Base-by-base conservation (phyloP, 2,888 invertebrate species). In the Cyclophora punctaria region DNA sequence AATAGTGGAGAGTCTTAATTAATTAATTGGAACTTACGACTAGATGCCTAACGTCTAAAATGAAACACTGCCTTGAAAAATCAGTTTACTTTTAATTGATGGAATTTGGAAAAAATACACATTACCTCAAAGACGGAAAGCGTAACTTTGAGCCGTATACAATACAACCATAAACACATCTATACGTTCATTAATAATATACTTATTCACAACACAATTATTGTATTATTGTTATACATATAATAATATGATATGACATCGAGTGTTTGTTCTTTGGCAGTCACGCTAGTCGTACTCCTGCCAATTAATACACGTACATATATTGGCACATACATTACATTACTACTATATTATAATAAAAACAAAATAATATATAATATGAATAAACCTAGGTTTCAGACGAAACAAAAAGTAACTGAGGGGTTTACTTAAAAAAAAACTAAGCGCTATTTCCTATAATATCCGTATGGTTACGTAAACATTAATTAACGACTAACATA, bases 401-500 rank as follows among this genome's bases (percentile, higher is more conserved):
- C 73, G 64, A 73, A 62, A 69, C 56, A 57, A 64, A 71, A 72
- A 75, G 64, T 73, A 80, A 79, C 70, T 71, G 76, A 74, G 54
- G 70, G 74, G 56, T 80, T 74, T 69, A 66, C 78, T 81, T 78
- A 82, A 65, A 75, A 67, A 72, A 79, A 20, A 79, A 69, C 40
- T 50, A 49, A 75, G 73, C 66, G 58, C 79, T 81, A 80, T 37
- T 5, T 5, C 37, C 20, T 43, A 43, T 7, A 43, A 7, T 43
- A 7, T 44, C 62, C 66, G 66, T 75, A 73, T 73, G 63, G 62
- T 73, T 74, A 81, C 65, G 73, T 84, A 84, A 81, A 83, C 73
- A 83, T 74, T 81, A 85, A 83, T 79, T 83, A 85, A 83, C 81
- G 67, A 79, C 84, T 85, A 84, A 85, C 79, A 83, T 82, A 84